Conservation (phyloP, 2,113 vertebrate genomes). For the Pedionomus torquatus region DNA sequence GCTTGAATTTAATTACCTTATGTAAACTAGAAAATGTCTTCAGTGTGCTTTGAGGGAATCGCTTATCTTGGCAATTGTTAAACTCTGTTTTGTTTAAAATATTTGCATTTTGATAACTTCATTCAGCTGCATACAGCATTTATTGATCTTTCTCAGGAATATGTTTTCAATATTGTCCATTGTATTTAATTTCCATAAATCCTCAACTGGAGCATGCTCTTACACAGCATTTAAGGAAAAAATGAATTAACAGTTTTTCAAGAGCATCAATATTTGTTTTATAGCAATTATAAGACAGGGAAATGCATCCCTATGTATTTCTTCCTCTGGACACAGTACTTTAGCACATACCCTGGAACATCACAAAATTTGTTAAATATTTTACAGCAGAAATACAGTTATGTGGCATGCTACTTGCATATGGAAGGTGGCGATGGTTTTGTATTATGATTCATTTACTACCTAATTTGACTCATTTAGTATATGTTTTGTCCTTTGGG, state of each 20-base stretch:
- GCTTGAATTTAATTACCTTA: conserved; percentile 79
- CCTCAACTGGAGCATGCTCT: not conserved
- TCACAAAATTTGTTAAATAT: not conserved
- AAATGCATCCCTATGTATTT: not conserved
- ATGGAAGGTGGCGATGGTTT: not conserved
- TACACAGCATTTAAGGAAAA: not conserved
- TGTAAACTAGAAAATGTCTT: conserved; percentile 74
- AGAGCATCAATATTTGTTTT: not conserved
- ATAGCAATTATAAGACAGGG: not conserved
- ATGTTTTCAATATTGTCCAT: not conserved
- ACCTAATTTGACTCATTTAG: not conserved
- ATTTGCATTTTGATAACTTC: conserved; percentile 75
- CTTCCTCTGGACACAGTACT: not conserved
- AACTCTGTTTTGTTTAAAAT: conserved; percentile 73
- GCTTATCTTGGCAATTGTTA: conserved; percentile 53
- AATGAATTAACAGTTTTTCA: not conserved
- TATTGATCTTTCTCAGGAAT: conserved; percentile 63
- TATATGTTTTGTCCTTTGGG: not conserved
- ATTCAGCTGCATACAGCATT: conserved; percentile 48
- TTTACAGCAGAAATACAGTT: not conserved
- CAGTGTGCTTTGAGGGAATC: conserved; percentile 48
- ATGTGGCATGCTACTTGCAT: not conserved
- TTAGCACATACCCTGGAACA: not conserved
- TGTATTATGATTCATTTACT: not conserved
- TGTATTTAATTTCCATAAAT: conserved; percentile 27